Base-by-base conservation (phyloP, 1,140 invertebrate genomes). In the Branchinecta lynchi region DNA sequence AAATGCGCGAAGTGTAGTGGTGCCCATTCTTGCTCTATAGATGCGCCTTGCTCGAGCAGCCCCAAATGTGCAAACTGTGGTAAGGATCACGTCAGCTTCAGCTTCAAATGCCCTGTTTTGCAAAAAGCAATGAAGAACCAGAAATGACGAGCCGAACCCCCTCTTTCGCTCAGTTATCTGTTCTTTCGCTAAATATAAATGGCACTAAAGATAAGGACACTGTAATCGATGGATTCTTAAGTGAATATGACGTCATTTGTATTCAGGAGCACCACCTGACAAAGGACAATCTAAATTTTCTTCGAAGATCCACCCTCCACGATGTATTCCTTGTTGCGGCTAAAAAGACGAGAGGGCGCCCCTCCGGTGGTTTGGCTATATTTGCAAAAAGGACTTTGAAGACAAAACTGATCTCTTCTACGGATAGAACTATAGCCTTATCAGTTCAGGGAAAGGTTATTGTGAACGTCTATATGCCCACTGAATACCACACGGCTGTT, bases 81-180 rank as follows among this genome's bases (percentile, higher is more conserved):
- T 60, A 60, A 60, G 51, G 51, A 60, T 20, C 51, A 60, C 51
- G 12, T 60, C 51, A 60, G 51, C 51, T 60, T 60, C 51, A 60
- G 51, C 12, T 60, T 60, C 51, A 60, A 60, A 60, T 60, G 51
- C 51, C 51, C 17, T 60, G 51, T 60, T 60, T 60, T 60, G 51
- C 51, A 60, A 60, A 60, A 60, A 60, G 51, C 51, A 60, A 60
- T 60, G 51, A 60, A 60, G 51, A 60, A 60, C 51, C 51, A 60
- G 51, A 60, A 60, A 60, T 60, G 51, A 60, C 51, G 51, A 60
- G 51, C 51, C 51, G 12, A 60, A 60, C 51, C 17, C 51, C 51
- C 51, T 60, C 51, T 60, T 20, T 60, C 51, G 51, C 51, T 20
- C 51, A 60, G 51, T 60, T 60, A 60, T 60, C 51, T 60, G 17